Evolutionary conservation across 2,888 invertebrate species (phyloP), one percentile per base, ranked within the genome.

Genomic region (Gasteruption jaculator): DNA sequence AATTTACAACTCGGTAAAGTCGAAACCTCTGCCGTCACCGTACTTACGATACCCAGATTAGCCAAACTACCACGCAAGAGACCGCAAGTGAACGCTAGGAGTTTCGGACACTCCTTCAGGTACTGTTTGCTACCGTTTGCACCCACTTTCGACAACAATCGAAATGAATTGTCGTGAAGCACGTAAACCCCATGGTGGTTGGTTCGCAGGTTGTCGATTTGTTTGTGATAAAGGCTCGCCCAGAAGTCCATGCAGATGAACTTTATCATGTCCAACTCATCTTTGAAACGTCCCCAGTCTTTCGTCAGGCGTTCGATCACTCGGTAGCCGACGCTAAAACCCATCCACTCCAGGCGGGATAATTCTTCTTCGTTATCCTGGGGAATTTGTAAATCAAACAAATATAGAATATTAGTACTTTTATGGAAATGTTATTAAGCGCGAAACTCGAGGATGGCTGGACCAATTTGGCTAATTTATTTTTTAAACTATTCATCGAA

Each of bases 171-270:
- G 68, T 99, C 97, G 72, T 96, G 94, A 14, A 99, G 76, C 7
- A 99, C 96, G 74, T 97, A 99, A 37, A 96, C 91, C 7, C 97
- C 97, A 74, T 96, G 89, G 71, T 99, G 96, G 72, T 99, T 99
- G 16, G 99, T 99, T 52, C 93, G 75, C 36, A 99, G 75, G 71
- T 97, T 97, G 67, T 99, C 97, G 41, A 99, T 93, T 75, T 96
- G 97, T 69, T 97, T 99, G 61, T 94, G 95, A 69, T 94, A 97
- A 22, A 97, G 82, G 25, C 90, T 84, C n/a, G 88, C 86, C 99
- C 99, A 99, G 66, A 97, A 95, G 65, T 99, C 99, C 41, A 97
- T 99, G 68, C 99, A 99, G 39, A 99, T 90, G 60, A 96, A 97
- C 71, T 99, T 99, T 79, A 99, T 91, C 20, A 91, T 91, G 61